Percentiles rank a stretch among this genome's conserved stretches.
Conservation (phyloP, 2,888 invertebrate genomes). For the Lypha dubia region DNA sequence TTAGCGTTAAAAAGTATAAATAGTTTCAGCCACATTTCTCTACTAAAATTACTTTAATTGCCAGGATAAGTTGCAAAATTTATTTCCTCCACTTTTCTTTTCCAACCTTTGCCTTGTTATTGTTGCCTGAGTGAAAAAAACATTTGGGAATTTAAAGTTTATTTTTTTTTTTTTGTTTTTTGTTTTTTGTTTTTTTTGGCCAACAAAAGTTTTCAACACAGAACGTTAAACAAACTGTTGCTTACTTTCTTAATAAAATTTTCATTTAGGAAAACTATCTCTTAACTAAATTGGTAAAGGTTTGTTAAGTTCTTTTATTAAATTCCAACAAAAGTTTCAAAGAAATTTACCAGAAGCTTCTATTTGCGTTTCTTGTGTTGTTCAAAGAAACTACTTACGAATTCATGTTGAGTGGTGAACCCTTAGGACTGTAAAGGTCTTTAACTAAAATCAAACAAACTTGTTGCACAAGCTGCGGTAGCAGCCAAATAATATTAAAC, state of each 20-base stretch:
- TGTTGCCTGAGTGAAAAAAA: background rate
- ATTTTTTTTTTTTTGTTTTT: no score
- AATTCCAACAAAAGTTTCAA: slow-evolving; percentile 41
- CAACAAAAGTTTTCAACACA: background rate
- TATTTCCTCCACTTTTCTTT: background rate
- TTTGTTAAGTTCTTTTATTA: slow-evolving; percentile 4
- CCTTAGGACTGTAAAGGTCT: slow-evolving; percentile 4
- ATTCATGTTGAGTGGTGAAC: slow-evolving; percentile 34
- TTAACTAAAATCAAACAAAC: slow-evolving; percentile 36
- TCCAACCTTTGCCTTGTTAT: no score
- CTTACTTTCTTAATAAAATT: slow-evolving; percentile 22
- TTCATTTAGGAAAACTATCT: slow-evolving; percentile 6
- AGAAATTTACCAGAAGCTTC: slow-evolving; percentile 35
- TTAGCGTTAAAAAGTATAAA: no score
- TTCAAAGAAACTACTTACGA: slow-evolving; percentile 22
- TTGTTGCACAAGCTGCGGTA: background rate
- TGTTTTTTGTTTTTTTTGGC: no score
- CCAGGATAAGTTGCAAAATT: slow-evolving; percentile 4
- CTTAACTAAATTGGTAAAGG: background rate
- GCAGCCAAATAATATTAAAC: slow-evolving; percentile 1
- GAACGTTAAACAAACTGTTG: slow-evolving; percentile 48
- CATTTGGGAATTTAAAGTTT: slow-evolving; percentile 18
- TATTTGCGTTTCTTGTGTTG: background rate
- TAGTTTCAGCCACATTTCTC: slow-evolving; percentile 18
- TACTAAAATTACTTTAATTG: slow-evolving; percentile 23